These are phyloP conservation scores for Podocnemis expansa DNA, from an alignment of 2,113 vertebrate species.

Conservation along the genomic window DNA sequence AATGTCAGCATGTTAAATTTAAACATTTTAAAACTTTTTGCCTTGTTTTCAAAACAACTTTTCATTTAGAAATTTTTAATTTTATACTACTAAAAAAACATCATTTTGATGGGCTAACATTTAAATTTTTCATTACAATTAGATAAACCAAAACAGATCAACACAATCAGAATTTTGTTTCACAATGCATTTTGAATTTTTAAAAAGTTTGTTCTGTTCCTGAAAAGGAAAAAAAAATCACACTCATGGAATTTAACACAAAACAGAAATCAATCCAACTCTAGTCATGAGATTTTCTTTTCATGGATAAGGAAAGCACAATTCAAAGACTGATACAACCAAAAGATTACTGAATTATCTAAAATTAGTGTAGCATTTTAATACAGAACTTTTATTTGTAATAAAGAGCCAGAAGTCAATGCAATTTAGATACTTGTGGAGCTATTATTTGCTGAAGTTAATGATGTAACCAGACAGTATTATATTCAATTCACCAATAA, in stretches of 20 bases:
- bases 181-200: background rate
- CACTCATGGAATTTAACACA: too few species aligned
- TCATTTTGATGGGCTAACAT: background rate
- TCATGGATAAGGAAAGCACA: background rate
- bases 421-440: background rate
- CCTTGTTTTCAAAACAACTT: background rate
- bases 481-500: background rate
- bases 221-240: too few species aligned
- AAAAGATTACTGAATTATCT: background rate
- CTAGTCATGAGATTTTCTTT: too few species aligned
- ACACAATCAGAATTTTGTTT: background rate
- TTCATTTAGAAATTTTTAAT: background rate
- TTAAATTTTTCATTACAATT: background rate
- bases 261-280: too few species aligned
- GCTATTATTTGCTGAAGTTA: background rate
- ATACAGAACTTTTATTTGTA: background rate
- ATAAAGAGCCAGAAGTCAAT: background rate
- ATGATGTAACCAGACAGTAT: background rate
- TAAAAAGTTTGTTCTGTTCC: too few species aligned
- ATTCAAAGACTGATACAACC: background rate
- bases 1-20: background rate
- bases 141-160: background rate
- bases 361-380: background rate
- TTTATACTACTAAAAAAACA: background rate
- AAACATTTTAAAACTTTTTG: background rate